These are phyloP conservation scores for Rhabdomys pumilio DNA, from an alignment of 2,797 vertebrate species.

Conservation along the genomic window DNA sequence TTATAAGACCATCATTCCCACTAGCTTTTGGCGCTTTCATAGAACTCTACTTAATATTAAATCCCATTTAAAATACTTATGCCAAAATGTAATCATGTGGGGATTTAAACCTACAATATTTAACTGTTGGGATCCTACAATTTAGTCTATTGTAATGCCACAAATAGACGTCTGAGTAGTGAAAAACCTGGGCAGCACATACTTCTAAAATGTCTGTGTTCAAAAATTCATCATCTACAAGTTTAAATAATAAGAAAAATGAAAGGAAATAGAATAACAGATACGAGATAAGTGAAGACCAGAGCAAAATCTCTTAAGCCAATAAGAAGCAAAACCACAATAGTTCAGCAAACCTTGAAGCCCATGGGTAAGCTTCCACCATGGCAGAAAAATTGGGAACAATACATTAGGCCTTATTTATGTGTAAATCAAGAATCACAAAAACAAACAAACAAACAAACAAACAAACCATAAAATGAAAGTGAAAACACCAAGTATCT, in stretches of 20 bases:
- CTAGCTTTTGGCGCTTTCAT: neutral
- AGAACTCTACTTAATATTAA: conserved; percentile 38
- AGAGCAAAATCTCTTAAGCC: neutral
- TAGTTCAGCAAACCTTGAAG: neutral
- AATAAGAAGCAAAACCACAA: neutral
- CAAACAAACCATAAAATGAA: neutral
- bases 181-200: neutral
- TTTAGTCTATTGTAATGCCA: neutral
- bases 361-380: neutral
- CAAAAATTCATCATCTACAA: neutral
- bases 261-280: neutral
- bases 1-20: neutral
- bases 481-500: neutral
- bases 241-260: conserved; percentile 10
- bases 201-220: conserved; percentile 17
- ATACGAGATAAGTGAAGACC: neutral
- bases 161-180: neutral
- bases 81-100: neutral
- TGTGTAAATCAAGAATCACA: neutral
- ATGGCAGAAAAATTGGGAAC: neutral
- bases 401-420: neutral
- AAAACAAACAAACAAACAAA: neutral
- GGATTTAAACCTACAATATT: neutral
- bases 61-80: neutral
- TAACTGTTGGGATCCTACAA: neutral